Percentiles rank a stretch among this genome's conserved stretches.
These are phyloP conservation scores for Etia nguti DNA, from an alignment of 2,113 vertebrate species.

Conservation along the genomic window DNA sequence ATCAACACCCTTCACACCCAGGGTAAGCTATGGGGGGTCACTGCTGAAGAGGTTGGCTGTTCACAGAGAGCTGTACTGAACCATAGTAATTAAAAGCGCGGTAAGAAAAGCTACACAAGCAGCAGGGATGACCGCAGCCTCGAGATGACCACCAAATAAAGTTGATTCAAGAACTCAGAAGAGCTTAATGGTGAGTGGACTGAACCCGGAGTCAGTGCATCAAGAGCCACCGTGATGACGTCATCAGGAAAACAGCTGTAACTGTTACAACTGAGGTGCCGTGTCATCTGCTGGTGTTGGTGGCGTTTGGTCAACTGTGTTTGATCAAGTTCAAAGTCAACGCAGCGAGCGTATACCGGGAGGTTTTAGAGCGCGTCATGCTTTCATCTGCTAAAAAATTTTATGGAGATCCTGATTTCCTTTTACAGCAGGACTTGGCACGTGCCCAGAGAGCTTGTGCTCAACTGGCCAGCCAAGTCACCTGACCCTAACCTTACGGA, in stretches of 20 bases:
- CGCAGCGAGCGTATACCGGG: rapidly evolving
- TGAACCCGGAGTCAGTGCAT: background rate
- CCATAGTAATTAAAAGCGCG: background rate
- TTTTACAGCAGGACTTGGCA: background rate
- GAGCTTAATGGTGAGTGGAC: background rate
- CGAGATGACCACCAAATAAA: background rate
- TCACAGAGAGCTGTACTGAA: background rate
- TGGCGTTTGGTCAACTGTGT: background rate
- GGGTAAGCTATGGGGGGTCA: background rate
- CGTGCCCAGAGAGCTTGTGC: background rate
- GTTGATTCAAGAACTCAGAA: background rate
- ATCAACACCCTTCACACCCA: background rate
- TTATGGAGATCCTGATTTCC: background rate
- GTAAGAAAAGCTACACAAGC: background rate
- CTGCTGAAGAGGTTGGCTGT: background rate
- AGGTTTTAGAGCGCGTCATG: too few relatives aligned
- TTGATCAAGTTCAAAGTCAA: background rate
- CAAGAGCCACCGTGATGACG: background rate
- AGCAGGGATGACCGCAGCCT: background rate
- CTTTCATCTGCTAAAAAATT: background rate
- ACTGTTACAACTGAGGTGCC: background rate
- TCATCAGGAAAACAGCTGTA: background rate
- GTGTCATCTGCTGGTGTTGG: background rate
- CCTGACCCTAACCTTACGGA: background rate
- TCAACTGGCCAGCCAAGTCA: background rate